Base-by-base conservation (phyloP, 2,113 vertebrate genomes). In the Corythaeola cristata region DNA sequence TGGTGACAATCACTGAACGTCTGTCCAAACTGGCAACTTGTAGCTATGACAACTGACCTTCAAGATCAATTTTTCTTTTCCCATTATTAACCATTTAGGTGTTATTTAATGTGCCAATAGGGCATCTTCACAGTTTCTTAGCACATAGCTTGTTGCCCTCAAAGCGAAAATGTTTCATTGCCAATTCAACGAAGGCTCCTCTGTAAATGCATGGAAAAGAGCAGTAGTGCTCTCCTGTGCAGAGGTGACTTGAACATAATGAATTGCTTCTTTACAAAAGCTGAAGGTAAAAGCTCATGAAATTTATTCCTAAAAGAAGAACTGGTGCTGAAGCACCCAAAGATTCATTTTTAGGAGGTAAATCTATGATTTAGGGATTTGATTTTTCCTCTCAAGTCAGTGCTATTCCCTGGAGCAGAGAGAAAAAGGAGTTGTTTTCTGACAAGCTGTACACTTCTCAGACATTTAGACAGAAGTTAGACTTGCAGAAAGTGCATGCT, bases 151-250 rank as follows among this genome's bases (percentile, higher is more conserved):
- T 30, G 11, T 39, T 60, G 24, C 11, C 28, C 23, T 89, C 58
- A 75, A 75, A 93, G 41, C 15, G 8, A 52, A 85, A 91, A 68
- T 1, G 1, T 66, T 82, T 67, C 53, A 18, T 69, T 68, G 17
- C 15, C 49, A n/a, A 15, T 21, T 76, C 44, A 79, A 4, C 12
- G 5, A 62, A 41, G 21, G 14, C 22, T 37, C 2, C 39, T 67
- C 23, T 50, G 20, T 21, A 81, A 77, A 55, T 39, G 24, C 9
- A 56, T 9, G 22, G 44, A 30, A 52, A 67, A 85, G 47, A 62
- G 6, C 9, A 72, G 11, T 3, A 52, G 6, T 9, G 15, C 1
- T 74, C 17, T 15, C 0, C 1, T 45, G 12, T 3, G 3, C 6
- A 44, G 30, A 14, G 9, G 11, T 78, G 27, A 58, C 39, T 82